phyloP scores from a whole-genome alignment of 2,797 vertebrate genomes.

The Ispidina lecontei region DNA sequence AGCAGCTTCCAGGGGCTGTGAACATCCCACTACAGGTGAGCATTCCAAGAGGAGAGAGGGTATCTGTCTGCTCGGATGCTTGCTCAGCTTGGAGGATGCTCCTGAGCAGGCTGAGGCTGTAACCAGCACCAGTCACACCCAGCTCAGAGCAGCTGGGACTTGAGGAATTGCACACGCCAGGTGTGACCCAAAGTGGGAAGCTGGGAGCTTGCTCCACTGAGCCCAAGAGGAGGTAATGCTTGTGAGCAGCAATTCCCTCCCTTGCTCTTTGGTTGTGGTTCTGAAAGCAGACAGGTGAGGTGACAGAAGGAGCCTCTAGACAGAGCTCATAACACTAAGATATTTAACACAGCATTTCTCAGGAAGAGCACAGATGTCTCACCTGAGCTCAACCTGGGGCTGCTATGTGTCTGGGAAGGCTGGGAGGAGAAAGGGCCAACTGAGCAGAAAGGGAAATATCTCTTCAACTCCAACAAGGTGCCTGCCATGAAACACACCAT shows the following conservation, averaged over 20 bases:
- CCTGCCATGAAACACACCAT: background rate
- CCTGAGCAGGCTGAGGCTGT: background rate
- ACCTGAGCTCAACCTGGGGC: background rate
- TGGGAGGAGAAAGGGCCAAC: background rate
- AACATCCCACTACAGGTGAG: background rate
- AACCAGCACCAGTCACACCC: accelerated
- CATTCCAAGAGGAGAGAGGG: background rate
- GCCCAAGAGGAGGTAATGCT: accelerated
- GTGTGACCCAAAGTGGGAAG: accelerated
- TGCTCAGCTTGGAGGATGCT: background rate
- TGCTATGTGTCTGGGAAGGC: background rate
- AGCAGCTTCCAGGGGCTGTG: background rate
- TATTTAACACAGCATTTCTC: background rate
- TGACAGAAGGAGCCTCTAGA: background rate
- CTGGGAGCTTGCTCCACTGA: background rate
- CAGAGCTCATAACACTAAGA: background rate
- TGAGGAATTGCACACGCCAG: background rate
- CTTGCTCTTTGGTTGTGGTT: background rate
- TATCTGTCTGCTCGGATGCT: background rate
- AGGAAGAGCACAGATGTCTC: background rate
- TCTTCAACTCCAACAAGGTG: background rate
- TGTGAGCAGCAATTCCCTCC: background rate
- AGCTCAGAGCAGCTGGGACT: accelerated
- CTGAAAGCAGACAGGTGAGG: background rate
- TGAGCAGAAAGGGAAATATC: background rate